Evolutionary conservation across 2,888 invertebrate species (phyloP).

Genomic region (Lingula anatina): DNA sequence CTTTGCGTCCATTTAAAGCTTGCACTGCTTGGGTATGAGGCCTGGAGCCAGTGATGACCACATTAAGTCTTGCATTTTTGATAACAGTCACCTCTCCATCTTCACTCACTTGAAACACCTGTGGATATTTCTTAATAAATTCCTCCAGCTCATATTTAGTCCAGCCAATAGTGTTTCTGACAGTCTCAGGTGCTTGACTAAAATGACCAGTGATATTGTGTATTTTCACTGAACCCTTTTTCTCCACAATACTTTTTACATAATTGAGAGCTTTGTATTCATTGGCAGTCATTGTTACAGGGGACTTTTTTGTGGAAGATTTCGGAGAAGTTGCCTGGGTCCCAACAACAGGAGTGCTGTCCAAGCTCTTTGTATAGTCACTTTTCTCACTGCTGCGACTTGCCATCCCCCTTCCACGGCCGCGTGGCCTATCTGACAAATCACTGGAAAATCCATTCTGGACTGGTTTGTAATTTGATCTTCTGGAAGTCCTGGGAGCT

Average conservation of each 20-base stretch:
- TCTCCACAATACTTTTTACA: slow-evolving; percentile 49
- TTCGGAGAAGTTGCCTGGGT: neutral
- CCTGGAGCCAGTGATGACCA: slow-evolving; percentile 48
- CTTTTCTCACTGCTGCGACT: neutral
- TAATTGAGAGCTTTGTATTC: slow-evolving; percentile 53
- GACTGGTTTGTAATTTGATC: neutral
- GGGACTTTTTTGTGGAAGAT: slow-evolving; percentile 5
- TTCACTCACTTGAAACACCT: slow-evolving; percentile 44
- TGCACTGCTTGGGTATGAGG: slow-evolving; percentile 31
- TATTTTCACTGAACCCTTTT: slow-evolving; percentile 41
- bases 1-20: slow-evolving; percentile 40
- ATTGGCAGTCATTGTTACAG: slow-evolving; percentile 51
- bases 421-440: neutral
- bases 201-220: slow-evolving; percentile 41
- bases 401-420: neutral
- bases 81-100: slow-evolving; percentile 44
- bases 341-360: no score
- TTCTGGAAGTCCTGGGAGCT: slow-evolving; percentile 23
- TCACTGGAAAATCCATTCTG: neutral
- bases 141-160: slow-evolving; percentile 46
- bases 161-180: slow-evolving; percentile 49
- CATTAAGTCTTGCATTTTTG: slow-evolving; percentile 47
- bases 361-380: neutral
- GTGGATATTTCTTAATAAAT: slow-evolving; percentile 43
- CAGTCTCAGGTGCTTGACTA: slow-evolving; percentile 44